A percentile compares a stretch with the other conserved stretches of the same genome.
Conservation (phyloP, 1,140 invertebrate genomes). For the Manduca sexta region DNA sequence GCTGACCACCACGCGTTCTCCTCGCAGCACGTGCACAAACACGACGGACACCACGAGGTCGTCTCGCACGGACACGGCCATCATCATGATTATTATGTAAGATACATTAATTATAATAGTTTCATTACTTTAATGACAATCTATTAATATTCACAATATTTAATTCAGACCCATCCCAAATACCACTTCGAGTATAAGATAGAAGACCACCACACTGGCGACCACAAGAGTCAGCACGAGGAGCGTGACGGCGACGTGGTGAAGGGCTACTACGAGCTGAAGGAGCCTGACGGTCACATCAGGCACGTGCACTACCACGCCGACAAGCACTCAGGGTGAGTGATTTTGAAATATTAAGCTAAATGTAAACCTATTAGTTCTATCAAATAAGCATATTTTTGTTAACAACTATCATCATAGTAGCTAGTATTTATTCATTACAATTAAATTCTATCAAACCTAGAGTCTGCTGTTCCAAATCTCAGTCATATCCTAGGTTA, state of each 20-base stretch:
- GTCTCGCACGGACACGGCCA: not conserved
- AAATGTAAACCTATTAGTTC: too few species aligned
- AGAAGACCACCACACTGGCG: not conserved
- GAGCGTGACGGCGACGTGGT: constrained; percentile 1
- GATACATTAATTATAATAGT: not conserved
- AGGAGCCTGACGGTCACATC: not conserved
- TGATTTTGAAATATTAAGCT: not conserved
- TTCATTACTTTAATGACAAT: not conserved
- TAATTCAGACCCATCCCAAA: constrained; percentile 1
- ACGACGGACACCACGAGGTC: too few species aligned
- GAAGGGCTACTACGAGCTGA: constrained; percentile 1
- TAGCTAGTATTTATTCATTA: too few species aligned
- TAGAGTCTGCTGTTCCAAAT: too few species aligned
- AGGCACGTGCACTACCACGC: constrained; percentile 1
- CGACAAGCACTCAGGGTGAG: constrained; percentile 1
- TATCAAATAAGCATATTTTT: too few species aligned
- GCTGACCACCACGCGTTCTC: constrained; percentile 1
- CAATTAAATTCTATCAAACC: too few species aligned
- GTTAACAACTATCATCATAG: too few species aligned
- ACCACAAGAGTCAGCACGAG: constrained; percentile 4
- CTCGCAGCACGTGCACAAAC: not conserved
- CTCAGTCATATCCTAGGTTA: too few species aligned
- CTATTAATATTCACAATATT: not conserved
- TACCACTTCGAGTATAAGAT: not conserved
- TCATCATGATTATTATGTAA: not conserved